Base-by-base conservation (phyloP, 2,113 vertebrate species). In the Coregonus clupeaformis region DNA sequence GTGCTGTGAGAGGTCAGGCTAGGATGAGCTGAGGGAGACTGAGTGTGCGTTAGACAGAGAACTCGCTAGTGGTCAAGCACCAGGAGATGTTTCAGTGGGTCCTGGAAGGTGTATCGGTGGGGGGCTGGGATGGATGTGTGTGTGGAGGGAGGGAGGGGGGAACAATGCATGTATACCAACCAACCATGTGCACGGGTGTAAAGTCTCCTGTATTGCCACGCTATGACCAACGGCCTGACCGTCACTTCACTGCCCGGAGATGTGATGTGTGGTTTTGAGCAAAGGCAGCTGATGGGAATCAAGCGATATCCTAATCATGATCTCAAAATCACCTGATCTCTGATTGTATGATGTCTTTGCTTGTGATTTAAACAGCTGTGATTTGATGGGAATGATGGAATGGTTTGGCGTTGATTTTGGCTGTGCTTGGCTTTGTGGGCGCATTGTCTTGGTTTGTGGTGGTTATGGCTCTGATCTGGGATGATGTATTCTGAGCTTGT, bases 371-470 rank as follows among this genome's bases (percentile, higher is more conserved):
- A 14, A 14, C 13, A 52, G 49, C 49, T 52, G 47, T 49, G 47
- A 49, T 49, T 52, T 52, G 49, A 52, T 52, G 49, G 49, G 36
- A 49, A 2, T 55, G 14, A 49, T 30, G 29, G 36, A 22, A 72
- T 71, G 16, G 66, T 68, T 62, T 52, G 67, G 4, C 22, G 66
- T 67, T 73, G n/a, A 47, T 49, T 25, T 27, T 71, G 42, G 75
- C 69, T 72, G 70, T 86, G 88, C 88, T 88, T 90, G 77, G 87
- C 87, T 90, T 87, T 75, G 49, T 36, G 73, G 73, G 75, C 81
- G 36, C 76, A 20, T 42, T 52, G 49, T 52, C 49, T 52, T 14
- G 49, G 47, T 45, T 45, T 72, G 52, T 55, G 57, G n/a, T 60
- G 57, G 57, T n/a, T 22, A 1, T 60, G 57, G n/a, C 6, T 47